Conservation (phyloP, 2,113 vertebrate species). For the Xerus inauris region DNA sequence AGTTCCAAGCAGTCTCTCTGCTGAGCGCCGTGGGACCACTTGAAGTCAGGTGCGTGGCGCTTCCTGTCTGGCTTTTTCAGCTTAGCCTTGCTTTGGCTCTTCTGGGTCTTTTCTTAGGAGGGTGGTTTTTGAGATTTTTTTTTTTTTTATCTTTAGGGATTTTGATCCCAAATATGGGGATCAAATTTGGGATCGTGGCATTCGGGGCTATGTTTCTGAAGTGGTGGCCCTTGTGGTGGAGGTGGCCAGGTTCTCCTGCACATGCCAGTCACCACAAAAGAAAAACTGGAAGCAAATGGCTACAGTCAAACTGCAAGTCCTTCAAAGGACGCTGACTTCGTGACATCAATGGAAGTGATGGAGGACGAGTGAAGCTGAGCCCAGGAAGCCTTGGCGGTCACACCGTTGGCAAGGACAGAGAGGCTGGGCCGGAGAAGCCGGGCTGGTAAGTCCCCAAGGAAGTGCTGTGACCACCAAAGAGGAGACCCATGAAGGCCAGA, state of each 20-base stretch:
- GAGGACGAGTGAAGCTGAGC: not conserved
- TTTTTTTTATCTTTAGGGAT: not conserved
- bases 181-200: too few species aligned
- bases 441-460: not conserved
- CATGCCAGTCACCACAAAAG: rapidly evolving
- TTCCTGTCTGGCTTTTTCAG: too few species aligned
- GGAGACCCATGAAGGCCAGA: rapidly evolving
- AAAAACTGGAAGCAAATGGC: not conserved
- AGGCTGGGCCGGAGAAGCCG: not conserved
- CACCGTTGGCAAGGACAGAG: too few species aligned
- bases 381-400: not conserved
- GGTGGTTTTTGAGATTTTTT: too few species aligned
- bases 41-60: too few species aligned
- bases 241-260: not conserved
- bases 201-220: not conserved
- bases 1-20: too few species aligned
- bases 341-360: not conserved
- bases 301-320: not conserved
- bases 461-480: not conserved
- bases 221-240: not conserved
- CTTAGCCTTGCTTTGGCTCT: too few species aligned
- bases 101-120: too few species aligned
- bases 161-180: too few species aligned
- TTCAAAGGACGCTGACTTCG: not conserved
- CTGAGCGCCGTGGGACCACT: too few species aligned